Percentiles rank a stretch among this genome's conserved stretches.
phyloP scores from a whole-genome alignment of 1,140 invertebrate species.

The Pinna nobilis region DNA sequence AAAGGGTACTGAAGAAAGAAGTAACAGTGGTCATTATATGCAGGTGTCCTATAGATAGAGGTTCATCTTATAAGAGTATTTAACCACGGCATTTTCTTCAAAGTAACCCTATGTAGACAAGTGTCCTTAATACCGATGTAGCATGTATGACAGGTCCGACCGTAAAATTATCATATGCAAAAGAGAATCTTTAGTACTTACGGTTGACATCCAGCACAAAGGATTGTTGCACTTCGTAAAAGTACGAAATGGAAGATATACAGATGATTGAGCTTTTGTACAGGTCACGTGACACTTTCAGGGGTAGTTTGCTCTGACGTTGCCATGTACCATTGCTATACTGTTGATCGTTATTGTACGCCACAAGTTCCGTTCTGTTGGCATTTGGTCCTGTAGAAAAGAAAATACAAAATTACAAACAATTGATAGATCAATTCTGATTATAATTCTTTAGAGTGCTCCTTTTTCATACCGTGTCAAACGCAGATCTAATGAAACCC shows the following conservation, averaged over 20 bases:
- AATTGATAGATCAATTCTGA: too few relatives aligned
- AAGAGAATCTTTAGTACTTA: slow-evolving; percentile 37
- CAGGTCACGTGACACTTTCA: slow-evolving; percentile 31
- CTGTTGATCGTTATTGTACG: slow-evolving; percentile 16
- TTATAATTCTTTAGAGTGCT: too few relatives aligned
- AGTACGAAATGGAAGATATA: slow-evolving; percentile 39
- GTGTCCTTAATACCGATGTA: too few relatives aligned
- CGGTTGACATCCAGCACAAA: slow-evolving; percentile 33
- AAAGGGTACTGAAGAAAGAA: too few relatives aligned
- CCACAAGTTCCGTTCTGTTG: slow-evolving; percentile 23
- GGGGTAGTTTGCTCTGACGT: slow-evolving; percentile 21
- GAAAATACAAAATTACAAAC: too few relatives aligned
- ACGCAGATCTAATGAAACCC: not conserved
- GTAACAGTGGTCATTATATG: too few relatives aligned
- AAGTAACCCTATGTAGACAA: not conserved
- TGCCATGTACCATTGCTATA: slow-evolving; percentile 42
- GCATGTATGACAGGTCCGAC: not conserved
- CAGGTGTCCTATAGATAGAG: too few relatives aligned
- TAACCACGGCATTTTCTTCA: too few relatives aligned
- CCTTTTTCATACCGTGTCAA: not conserved
- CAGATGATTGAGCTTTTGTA: slow-evolving; percentile 42
- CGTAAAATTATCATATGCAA: not conserved
- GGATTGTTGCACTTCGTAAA: slow-evolving; percentile 29
- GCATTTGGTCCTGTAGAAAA: slow-evolving; percentile 22
- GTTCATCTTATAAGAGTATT: too few relatives aligned